Percentiles rank a stretch among this genome's conserved stretches.
Evolutionary conservation across 2,797 vertebrate genomes (phyloP).

Genomic region (Megaceryle alcyon): DNA sequence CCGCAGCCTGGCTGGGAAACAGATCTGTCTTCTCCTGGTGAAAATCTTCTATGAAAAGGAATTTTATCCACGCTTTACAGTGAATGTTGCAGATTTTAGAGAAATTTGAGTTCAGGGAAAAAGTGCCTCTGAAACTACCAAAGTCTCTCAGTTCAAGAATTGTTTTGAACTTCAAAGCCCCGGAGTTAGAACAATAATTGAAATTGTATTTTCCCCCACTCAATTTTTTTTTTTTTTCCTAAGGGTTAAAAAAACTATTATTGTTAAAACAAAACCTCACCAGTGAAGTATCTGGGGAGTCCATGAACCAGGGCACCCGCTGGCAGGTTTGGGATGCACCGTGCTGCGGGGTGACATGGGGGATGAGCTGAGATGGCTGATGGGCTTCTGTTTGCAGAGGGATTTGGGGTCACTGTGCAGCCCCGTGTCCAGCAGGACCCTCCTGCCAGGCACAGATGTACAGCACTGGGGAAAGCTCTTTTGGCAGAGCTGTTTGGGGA

Average conservation of each 20-base stretch:
- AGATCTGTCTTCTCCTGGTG: not conserved
- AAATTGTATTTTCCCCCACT: not conserved
- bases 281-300: not conserved
- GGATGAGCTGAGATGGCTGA: not conserved
- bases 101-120: not conserved
- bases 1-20: not conserved
- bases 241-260: not conserved
- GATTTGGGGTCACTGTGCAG: not conserved
- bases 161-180: not conserved
- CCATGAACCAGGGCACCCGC: rapidly evolving
- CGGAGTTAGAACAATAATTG: not conserved
- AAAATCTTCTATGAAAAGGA: not conserved
- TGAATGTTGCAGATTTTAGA: not conserved
- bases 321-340: not conserved
- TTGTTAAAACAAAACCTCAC: not conserved
- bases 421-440: not conserved
- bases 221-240: not conserved
- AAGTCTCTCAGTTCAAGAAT: not conserved
- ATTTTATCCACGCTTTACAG: not conserved
- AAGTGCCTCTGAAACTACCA: not conserved
- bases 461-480: not conserved
- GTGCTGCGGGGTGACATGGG: not conserved
- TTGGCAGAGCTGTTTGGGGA: not conserved
- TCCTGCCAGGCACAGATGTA: not conserved
- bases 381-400: not conserved